These are phyloP conservation scores for Stratiomys singularior DNA, from an alignment of 2,888 invertebrate species.

Conservation along the genomic window DNA sequence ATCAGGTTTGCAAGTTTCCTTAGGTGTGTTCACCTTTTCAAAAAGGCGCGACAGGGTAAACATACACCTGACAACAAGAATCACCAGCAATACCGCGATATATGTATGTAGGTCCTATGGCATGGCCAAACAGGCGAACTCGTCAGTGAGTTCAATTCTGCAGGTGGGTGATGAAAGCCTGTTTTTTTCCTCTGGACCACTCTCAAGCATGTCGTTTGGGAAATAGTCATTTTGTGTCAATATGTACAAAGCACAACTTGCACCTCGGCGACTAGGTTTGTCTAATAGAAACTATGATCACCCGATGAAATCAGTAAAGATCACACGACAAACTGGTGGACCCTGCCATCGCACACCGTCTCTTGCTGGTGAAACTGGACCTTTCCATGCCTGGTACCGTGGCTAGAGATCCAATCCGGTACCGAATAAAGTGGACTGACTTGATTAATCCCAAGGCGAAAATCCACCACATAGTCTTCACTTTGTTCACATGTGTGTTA, in stretches of 20 bases:
- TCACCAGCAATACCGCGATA: background rate
- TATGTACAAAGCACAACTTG: background rate
- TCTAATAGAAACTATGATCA: slow-evolving; percentile 4
- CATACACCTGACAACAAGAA: slow-evolving; percentile 37
- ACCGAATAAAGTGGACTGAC: background rate
- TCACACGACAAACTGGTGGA: background rate
- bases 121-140: background rate
- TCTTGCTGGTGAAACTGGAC: background rate
- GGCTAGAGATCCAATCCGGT: background rate
- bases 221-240: background rate
- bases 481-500: background rate
- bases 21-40: slow-evolving; percentile 28
- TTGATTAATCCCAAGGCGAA: slow-evolving; percentile 29
- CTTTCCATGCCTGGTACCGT: background rate
- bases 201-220: background rate
- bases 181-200: slow-evolving; percentile 17
- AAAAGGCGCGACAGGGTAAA: slow-evolving; percentile 23
- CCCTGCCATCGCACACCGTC: background rate
- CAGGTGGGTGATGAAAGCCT: slow-evolving; percentile 38
- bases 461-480: too few relatives aligned
- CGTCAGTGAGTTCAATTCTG: background rate
- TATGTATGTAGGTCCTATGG: background rate
- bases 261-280: background rate
- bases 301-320: slow-evolving; percentile 18
- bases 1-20: slow-evolving; percentile 10